Evolutionary conservation across 2,797 vertebrate species (phyloP), one percentile per base, ranked within the genome.

Genomic region (Ctenopoma kingsleyae): DNA sequence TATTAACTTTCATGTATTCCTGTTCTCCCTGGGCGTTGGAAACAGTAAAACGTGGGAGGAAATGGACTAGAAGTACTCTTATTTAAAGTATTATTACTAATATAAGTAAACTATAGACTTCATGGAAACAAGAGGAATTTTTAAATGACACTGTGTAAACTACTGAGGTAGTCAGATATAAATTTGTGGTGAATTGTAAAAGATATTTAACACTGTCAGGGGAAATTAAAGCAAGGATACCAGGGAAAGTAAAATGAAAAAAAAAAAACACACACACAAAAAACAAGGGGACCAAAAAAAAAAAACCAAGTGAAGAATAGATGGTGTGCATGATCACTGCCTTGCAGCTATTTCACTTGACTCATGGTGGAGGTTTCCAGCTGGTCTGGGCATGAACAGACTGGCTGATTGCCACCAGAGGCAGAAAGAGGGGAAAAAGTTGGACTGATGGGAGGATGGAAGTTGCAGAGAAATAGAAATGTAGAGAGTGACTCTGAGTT

Each of bases 361-460:
- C 72, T 75, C 32, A 0, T 22, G 55, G 27, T 67, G 44, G 25
- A 77, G 66, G 48, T 71, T 76, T 82, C 70, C 67, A 67, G 66
- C 77, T 78, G 66, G 27, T 75, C 40, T 1, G 13, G 48, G 72
- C 5, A 2, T 62, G 78, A 81, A 50, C 38, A 35, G 70, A 73
- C 82, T 78, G 25, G 54, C 57, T 72, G 81, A 87, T 77, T 75
- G 43, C 27, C 36, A 68, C 52, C 71, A 83, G 44, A 63, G 55
- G 46, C 46, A 25, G 20, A 16, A 43, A 50, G 3, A n/a, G 36
- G 43, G 22, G 43, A 52, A 36, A 44, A 35, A 52, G 68, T 50
- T 41, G 57, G 23, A 8, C 43, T 55, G 47, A 43, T 7, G 40
- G 16, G n/a, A 17, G 19, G 58, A 46, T 10, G 25, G 56, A 60